phyloP scores from a whole-genome alignment of 2,113 vertebrate species.

The Melanerpes aurifrons region DNA sequence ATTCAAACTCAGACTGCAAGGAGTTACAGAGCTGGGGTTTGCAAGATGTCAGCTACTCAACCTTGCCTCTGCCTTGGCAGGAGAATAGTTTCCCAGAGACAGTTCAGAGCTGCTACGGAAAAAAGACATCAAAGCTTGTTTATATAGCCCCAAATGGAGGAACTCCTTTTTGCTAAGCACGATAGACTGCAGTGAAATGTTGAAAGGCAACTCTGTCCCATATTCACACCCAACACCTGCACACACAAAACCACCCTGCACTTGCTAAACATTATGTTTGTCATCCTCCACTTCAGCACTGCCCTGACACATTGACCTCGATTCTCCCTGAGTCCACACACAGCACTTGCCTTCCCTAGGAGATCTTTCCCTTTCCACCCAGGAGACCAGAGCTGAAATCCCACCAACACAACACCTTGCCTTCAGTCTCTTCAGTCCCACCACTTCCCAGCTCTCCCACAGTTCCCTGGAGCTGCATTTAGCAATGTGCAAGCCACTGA shows the following conservation, averaged over 20 bases:
- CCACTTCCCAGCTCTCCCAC: neutral
- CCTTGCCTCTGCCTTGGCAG: neutral
- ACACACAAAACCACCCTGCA: neutral
- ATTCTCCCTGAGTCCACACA: neutral
- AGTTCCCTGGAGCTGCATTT: neutral
- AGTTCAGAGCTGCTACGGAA: neutral
- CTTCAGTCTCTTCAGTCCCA: neutral
- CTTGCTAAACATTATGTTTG: neutral
- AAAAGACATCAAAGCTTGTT: neutral
- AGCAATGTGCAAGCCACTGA: neutral
- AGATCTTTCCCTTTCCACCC: neutral
- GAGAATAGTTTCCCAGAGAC: neutral
- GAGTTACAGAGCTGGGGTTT: neutral
- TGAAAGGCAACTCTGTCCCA: neutral
- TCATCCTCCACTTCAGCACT: neutral
- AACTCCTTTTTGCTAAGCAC: neutral
- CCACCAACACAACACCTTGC: neutral
- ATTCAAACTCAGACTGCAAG: neutral
- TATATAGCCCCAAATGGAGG: neutral
- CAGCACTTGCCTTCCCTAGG: accelerated
- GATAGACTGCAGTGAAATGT: neutral
- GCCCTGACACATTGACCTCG: accelerated
- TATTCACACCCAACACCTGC: neutral
- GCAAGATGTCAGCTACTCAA: neutral
- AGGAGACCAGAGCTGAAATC: neutral